phyloP scores from a whole-genome alignment of 2,888 invertebrate genomes.

The Halictus quadricinctus region DNA sequence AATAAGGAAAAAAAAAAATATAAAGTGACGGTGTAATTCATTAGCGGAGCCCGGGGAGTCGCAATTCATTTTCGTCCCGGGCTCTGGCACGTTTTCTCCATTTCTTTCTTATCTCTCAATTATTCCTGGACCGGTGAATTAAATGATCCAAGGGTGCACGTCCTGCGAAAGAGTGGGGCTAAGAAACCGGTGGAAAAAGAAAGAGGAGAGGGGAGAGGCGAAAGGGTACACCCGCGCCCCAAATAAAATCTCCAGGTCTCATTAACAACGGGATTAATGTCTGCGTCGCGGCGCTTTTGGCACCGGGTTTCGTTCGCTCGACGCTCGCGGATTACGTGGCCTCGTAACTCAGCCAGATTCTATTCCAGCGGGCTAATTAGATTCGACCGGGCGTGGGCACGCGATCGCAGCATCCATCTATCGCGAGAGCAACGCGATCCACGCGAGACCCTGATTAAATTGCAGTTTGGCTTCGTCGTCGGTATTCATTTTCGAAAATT shows the following conservation, averaged over 20 bases:
- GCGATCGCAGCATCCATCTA: conserved; percentile 54
- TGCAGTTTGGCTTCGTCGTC: not conserved
- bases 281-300: conserved; percentile 12
- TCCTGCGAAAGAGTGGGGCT: not conserved
- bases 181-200: not conserved
- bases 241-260: conserved; percentile 28
- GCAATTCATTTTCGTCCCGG: conserved; percentile 38
- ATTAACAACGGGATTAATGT: conserved; percentile 31
- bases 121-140: conserved; percentile 41
- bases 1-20: conserved; percentile 49
- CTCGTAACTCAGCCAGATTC: conserved; percentile 52
- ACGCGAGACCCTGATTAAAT: conserved; percentile 37
- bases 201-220: not conserved
- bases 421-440: conserved; percentile 31
- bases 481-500: not conserved
- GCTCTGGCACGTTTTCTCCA: conserved; percentile 18
- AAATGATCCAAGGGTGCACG: conserved; percentile 9
- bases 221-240: not conserved
- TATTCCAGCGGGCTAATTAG: conserved; percentile 56
- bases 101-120: conserved; percentile 47
- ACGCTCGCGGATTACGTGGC: conserved; percentile 27
- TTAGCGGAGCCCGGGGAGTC: conserved; percentile 22
- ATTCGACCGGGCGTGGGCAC: conserved; percentile 49
- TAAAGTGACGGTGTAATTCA: conserved; percentile 73
- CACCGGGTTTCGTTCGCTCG: conserved; percentile 30